A percentile compares a stretch with the other conserved stretches of the same genome.
phyloP scores from a whole-genome alignment of 2,888 invertebrate genomes.

The Clivina fossor region DNA sequence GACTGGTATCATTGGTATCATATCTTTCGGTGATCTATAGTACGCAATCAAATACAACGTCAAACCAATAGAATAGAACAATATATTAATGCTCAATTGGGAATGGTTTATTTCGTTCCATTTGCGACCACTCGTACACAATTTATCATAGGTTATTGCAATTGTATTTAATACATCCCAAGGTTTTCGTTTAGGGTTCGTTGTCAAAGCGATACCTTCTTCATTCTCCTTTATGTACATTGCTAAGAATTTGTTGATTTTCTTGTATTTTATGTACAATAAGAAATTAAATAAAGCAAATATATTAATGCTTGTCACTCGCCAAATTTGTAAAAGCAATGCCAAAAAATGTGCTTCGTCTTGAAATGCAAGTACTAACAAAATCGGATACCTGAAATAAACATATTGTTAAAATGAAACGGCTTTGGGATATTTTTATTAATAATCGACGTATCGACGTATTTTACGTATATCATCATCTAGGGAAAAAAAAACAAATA shows the following conservation, averaged over 20 bases:
- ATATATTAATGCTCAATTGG: constrained; percentile 1
- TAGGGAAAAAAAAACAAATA: too few relatives aligned
- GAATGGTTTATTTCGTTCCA: constrained; percentile 6
- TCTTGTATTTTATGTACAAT: constrained; percentile 2
- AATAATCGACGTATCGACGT: too few relatives aligned
- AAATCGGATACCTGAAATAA: background rate
- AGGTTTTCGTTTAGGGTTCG: background rate
- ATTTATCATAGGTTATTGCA: constrained; percentile 1
- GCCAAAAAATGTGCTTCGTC: constrained; percentile 10
- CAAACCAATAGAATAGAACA: constrained; percentile 1
- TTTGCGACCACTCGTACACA: constrained; percentile 1
- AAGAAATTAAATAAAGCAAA: background rate
- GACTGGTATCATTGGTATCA: constrained; percentile 8
- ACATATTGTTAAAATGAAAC: too few relatives aligned
- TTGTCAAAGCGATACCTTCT: constrained; percentile 8
- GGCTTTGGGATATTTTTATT: too few relatives aligned
- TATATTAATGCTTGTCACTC: constrained; percentile 5
- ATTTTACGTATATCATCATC: too few relatives aligned
- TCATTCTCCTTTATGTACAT: constrained; percentile 10
- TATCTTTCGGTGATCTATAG: background rate
- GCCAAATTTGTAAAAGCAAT: background rate
- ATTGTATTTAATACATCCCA: constrained; percentile 3
- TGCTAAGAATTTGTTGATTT: constrained; percentile 8
- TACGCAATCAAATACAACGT: constrained; percentile 10
- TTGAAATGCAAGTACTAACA: background rate